A percentile compares a stretch with the other conserved stretches of the same genome.
Conservation (phyloP, 2,888 invertebrate genomes). For the Cephus spinipes region DNA sequence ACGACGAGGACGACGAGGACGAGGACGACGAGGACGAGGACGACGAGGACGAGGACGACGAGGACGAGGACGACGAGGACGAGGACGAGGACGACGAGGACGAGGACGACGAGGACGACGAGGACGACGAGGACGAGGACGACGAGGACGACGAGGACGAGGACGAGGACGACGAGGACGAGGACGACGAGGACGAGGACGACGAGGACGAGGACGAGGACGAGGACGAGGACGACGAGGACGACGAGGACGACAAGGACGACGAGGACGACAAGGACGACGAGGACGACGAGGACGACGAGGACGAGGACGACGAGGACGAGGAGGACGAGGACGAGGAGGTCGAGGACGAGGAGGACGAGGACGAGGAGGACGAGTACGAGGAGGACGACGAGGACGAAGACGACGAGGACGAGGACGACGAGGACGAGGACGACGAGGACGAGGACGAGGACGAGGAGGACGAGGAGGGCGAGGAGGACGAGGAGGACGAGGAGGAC, state of each 20-base stretch:
- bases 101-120: neutral
- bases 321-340: neutral
- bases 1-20: neutral
- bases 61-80: neutral
- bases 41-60: neutral
- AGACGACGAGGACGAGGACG: too few relatives aligned
- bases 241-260: too few relatives aligned
- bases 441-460: neutral
- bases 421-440: neutral
- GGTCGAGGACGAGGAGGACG: neutral
- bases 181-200: neutral
- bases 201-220: constrained; percentile 1
- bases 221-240: neutral
- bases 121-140: neutral
- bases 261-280: too few relatives aligned
- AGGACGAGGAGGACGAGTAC: too few relatives aligned
- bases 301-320: neutral
- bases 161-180: neutral
- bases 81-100: neutral
- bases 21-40: neutral
- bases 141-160: neutral
- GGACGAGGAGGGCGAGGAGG: too few relatives aligned
- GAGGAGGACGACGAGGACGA: too few relatives aligned
- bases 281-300: too few relatives aligned
- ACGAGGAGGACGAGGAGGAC: neutral